Conservation (phyloP, 1,140 invertebrate species). For the Mycetomoellerius zeteki region DNA sequence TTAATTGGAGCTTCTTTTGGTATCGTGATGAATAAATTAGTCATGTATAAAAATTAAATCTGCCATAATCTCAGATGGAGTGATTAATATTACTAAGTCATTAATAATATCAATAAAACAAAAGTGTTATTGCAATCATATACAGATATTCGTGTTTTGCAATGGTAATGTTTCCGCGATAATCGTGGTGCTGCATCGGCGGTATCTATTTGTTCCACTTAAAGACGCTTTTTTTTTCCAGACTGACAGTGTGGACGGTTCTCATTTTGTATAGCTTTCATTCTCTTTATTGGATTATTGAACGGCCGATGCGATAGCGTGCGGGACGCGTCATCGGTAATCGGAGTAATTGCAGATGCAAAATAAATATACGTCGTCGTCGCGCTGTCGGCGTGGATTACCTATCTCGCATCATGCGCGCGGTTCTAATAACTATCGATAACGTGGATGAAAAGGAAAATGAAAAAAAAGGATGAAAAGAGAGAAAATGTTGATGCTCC, state of each 20-base stretch:
- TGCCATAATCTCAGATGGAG: not conserved
- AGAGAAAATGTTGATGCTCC: not conserved
- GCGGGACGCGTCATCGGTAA: slow-evolving; percentile 56
- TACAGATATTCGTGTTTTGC: slow-evolving; percentile 9
- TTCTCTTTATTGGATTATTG: slow-evolving; percentile 56
- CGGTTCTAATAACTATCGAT: slow-evolving; percentile 21
- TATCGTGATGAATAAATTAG: slow-evolving; percentile 26
- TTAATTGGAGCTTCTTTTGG: not conserved
- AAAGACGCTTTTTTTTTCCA: slow-evolving; percentile 48
- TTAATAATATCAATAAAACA: slow-evolving; percentile 46
- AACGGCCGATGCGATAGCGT: slow-evolving; percentile 41
- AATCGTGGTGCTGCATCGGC: slow-evolving; percentile 11
- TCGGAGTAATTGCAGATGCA: slow-evolving; percentile 60
- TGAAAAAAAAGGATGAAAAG: slow-evolving; percentile 12
- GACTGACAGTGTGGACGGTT: slow-evolving; percentile 13
- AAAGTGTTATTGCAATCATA: not conserved
- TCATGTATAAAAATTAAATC: slow-evolving; percentile 32
- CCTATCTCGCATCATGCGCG: slow-evolving; percentile 10
- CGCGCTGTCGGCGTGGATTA: slow-evolving; percentile 18
- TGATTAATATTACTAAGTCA: slow-evolving; percentile 44
- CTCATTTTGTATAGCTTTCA: slow-evolving; percentile 19
- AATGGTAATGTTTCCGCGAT: slow-evolving; percentile 24
- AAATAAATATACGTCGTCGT: slow-evolving; percentile 53
- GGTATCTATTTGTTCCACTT: slow-evolving; percentile 46
- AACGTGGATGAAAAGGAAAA: not conserved